Evolutionary conservation across 1,140 invertebrate genomes (phyloP).

Genomic region (Diorhabda sublineata): DNA sequence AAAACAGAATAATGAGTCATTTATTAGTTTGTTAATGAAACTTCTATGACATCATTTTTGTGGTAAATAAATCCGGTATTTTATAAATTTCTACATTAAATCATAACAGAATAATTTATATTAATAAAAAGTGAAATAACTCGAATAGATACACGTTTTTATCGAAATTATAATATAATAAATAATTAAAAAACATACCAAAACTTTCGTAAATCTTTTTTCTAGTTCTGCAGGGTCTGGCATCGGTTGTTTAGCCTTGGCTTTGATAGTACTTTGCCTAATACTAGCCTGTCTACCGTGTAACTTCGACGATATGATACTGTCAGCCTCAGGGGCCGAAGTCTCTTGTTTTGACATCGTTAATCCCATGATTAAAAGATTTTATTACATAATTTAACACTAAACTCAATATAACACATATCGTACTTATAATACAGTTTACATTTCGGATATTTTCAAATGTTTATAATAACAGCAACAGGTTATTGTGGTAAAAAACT

Average conservation of each 20-base stretch:
- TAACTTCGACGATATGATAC: constrained; percentile 40
- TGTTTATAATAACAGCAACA: constrained; percentile 27
- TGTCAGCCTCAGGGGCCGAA: constrained; percentile 31
- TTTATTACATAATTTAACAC: constrained; percentile 8
- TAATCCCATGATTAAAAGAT: constrained; percentile 28
- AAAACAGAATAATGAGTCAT: too few relatives aligned
- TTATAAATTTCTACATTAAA: not conserved
- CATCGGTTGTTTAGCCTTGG: constrained; percentile 78
- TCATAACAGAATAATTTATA: too few relatives aligned
- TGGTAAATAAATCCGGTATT: not conserved
- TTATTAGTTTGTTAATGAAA: not conserved
- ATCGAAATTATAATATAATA: not conserved
- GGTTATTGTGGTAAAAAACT: constrained; percentile 17
- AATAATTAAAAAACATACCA: constrained; percentile 65
- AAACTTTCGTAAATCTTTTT: constrained; percentile 87
- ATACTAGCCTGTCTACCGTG: constrained; percentile 42
- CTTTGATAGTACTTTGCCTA: constrained; percentile 68
- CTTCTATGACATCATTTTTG: not conserved
- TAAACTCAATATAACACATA: constrained; percentile 5
- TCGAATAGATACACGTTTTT: too few relatives aligned
- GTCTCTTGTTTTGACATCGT: constrained; percentile 30
- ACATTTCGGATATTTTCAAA: constrained; percentile 1
- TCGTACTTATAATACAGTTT: not conserved
- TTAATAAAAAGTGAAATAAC: too few relatives aligned
- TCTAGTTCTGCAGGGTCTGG: constrained; percentile 85